Percentiles rank a stretch among this genome's conserved stretches.
Evolutionary conservation across 2,888 invertebrate genomes (phyloP).

Genomic region (Congeria kusceri): DNA sequence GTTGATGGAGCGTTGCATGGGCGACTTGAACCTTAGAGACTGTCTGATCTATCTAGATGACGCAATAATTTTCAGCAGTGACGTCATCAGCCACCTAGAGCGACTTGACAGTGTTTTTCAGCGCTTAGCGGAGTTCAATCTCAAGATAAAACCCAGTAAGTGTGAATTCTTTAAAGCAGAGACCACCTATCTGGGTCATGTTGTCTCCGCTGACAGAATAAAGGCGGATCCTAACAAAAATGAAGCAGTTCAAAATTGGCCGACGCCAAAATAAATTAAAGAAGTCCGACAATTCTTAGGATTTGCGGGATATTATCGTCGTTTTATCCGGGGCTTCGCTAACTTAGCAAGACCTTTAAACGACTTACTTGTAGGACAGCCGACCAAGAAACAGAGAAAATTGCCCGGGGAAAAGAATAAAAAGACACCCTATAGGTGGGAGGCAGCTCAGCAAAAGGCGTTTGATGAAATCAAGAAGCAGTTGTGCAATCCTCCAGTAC

Average conservation of each 20-base stretch:
- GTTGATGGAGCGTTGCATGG: slow-evolving; percentile 8
- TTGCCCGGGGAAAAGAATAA: no score
- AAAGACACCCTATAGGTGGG: no score
- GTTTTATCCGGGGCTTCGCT: no score
- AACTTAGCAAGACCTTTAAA: no score
- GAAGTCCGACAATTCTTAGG: no score
- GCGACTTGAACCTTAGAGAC: slow-evolving; percentile 4
- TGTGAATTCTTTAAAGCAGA: slow-evolving; percentile 14
- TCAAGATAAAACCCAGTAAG: slow-evolving; percentile 9
- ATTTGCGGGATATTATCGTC: no score
- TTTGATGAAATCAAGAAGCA: no score
- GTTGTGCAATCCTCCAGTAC: no score
- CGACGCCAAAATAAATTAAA: neutral
- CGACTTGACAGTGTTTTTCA: slow-evolving; percentile 3
- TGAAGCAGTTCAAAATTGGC: slow-evolving; percentile 5
- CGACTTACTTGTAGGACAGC: no score
- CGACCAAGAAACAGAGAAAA: no score
- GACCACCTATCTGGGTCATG: slow-evolving; percentile 7
- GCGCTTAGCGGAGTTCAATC: slow-evolving; percentile 9
- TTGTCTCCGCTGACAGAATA: slow-evolving; percentile 15
- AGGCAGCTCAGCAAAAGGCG: no score
- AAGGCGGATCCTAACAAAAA: slow-evolving; percentile 1
- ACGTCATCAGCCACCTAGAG: neutral
- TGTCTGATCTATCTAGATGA: slow-evolving; percentile 20
- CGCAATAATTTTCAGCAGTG: neutral